These are phyloP conservation scores for Heliothis virescens DNA, from an alignment of 1,140 invertebrate species.

Conservation along the genomic window DNA sequence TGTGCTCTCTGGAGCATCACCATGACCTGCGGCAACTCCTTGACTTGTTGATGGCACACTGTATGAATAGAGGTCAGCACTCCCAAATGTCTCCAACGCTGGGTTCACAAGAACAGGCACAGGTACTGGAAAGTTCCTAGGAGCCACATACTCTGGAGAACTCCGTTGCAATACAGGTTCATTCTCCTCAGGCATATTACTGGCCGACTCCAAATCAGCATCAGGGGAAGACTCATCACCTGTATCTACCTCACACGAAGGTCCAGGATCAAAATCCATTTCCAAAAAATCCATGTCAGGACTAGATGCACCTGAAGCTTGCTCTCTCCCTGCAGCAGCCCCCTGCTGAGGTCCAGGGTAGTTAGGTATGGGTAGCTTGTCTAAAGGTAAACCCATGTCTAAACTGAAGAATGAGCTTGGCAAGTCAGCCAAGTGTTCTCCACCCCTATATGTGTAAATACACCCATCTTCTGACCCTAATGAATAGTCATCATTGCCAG, in stretches of 20 bases:
- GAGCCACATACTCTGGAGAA: conserved; percentile 72
- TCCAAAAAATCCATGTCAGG: conserved; percentile 93
- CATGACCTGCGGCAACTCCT: conserved; percentile 51
- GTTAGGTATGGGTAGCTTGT: conserved; percentile 74
- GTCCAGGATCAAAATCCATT: conserved; percentile 93
- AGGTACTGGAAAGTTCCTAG: background rate
- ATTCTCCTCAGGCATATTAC: conserved; percentile 74
- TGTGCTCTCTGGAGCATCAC: conserved; percentile 54
- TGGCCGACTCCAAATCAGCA: conserved; percentile 75
- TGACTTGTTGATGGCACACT: conserved; percentile 75
- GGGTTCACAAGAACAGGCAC: conserved; percentile 54
- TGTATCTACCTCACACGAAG: conserved; percentile 88
- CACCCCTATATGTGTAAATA: conserved; percentile 92
- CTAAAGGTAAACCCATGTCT: conserved; percentile 83
- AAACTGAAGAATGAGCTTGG: conserved; percentile 88
- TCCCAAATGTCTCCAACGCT: conserved; percentile 38
- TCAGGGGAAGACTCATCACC: conserved; percentile 83
- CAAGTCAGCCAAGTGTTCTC: conserved; percentile 88
- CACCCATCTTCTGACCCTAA: conserved; percentile 91
- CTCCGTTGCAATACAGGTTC: conserved; percentile 72
- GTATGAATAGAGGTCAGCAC: conserved; percentile 55
- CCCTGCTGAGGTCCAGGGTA: conserved; percentile 75
- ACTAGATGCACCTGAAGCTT: conserved; percentile 88
- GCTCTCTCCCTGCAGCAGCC: conserved; percentile 66
- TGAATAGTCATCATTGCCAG: conserved; percentile 89